Conservation (phyloP, 2,888 invertebrate genomes). For the Plebejus argus region DNA sequence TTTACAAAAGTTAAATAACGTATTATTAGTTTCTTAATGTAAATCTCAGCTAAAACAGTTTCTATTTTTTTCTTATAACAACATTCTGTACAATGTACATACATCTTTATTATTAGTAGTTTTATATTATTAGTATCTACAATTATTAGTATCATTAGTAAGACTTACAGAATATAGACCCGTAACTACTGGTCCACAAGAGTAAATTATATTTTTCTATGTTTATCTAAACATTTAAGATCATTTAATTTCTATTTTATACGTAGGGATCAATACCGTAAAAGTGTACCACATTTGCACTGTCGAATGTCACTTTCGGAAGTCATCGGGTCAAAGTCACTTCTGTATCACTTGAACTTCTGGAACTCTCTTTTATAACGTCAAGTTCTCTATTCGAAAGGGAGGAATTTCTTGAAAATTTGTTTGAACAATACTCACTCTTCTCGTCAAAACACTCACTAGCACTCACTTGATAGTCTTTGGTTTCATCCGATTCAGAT, state of each 20-base stretch:
- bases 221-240: not conserved
- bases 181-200: constrained; percentile 48
- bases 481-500: constrained; percentile 62
- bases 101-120: not conserved
- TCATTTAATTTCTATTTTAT: constrained; percentile 49
- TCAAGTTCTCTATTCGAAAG: constrained; percentile 76
- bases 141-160: not conserved
- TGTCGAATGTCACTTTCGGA: constrained; percentile 73
- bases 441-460: constrained; percentile 69
- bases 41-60: constrained; percentile 2
- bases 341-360: constrained; percentile 79
- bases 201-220: constrained; percentile 2
- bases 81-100: constrained; percentile 14
- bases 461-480: constrained; percentile 60
- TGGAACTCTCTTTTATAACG: constrained; percentile 77
- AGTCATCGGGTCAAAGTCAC: constrained; percentile 78
- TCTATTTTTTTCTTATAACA: not conserved
- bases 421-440: constrained; percentile 68
- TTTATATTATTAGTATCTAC: not conserved
- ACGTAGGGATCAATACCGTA: constrained; percentile 42
- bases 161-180: constrained; percentile 44
- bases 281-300: constrained; percentile 67
- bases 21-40: constrained; percentile 23
- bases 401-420: constrained; percentile 74
- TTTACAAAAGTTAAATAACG: constrained; percentile 30